Conservation (phyloP, 2,113 vertebrate genomes). For the Corythaeola cristata region DNA sequence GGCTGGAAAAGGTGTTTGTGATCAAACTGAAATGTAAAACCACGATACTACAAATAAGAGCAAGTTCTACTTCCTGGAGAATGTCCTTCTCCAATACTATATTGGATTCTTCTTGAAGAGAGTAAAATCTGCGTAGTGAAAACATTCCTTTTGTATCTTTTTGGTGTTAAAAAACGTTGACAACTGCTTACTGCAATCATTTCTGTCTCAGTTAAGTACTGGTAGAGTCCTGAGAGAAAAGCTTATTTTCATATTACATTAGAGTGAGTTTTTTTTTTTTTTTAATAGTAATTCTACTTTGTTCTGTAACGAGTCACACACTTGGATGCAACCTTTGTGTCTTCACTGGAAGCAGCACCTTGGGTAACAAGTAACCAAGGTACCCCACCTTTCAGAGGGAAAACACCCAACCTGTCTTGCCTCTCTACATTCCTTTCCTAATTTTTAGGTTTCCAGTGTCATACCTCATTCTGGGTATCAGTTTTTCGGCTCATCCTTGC, state of each 20-base stretch:
- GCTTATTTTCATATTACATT: not conserved
- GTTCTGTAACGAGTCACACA: not conserved
- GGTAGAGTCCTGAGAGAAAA: not conserved
- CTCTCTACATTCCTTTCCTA: not conserved
- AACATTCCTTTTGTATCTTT: not conserved
- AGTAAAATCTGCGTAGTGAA: not conserved
- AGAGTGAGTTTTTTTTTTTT: fast-evolving
- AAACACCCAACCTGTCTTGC: not conserved
- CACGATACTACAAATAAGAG: not conserved
- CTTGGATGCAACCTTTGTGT: not conserved
- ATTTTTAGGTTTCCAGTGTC: not conserved
- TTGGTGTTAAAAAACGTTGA: not conserved
- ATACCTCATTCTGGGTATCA: not conserved
- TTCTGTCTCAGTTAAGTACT: not conserved
- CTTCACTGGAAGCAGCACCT: not conserved
- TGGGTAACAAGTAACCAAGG: not conserved
- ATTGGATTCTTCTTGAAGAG: not conserved
- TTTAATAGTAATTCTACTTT: not conserved
- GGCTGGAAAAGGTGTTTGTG: slow-evolving; percentile 7
- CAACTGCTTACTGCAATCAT: not conserved
- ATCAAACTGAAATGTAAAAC: slow-evolving; percentile 11
- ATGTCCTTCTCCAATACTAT: not conserved
- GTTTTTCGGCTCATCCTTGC: not conserved
- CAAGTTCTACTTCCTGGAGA: not conserved
- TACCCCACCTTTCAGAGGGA: not conserved